Evolutionary conservation across 1,140 invertebrate species (phyloP).

Genomic region (Drosophila pectinifera): DNA sequence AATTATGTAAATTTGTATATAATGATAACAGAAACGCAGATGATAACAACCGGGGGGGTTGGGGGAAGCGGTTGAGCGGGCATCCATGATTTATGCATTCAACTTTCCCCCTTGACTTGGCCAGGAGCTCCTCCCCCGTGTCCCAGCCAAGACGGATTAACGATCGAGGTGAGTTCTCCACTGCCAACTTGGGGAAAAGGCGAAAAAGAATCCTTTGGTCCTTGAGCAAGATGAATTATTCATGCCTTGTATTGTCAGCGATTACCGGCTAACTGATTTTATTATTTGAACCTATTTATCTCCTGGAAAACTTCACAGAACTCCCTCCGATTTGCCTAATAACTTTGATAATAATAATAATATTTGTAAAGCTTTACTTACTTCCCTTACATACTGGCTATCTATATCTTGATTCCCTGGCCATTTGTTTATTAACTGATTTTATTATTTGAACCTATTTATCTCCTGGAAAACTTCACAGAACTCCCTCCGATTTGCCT

Average conservation of each 20-base stretch:
- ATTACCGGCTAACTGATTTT: slow-evolving; percentile 2
- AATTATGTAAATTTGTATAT: slow-evolving; percentile 80
- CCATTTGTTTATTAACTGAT: too few species aligned
- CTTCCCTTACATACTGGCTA: too few species aligned
- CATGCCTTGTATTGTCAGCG: not conserved
- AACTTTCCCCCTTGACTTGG: slow-evolving; percentile 23
- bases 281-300: too few species aligned
- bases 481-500: too few species aligned
- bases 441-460: too few species aligned
- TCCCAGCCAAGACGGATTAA: slow-evolving; percentile 34
- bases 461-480: too few species aligned
- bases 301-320: too few species aligned
- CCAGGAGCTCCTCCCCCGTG: not conserved
- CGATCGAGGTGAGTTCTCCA: slow-evolving; percentile 1
- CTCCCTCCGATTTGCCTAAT: too few species aligned
- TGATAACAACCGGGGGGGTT: slow-evolving; percentile 14
- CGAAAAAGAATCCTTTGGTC: not conserved
- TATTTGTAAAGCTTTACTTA: too few species aligned
- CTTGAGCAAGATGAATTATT: slow-evolving; percentile 6
- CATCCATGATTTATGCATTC: slow-evolving; percentile 39
- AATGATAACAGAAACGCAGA: slow-evolving; percentile 64
- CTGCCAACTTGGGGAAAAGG: not conserved
- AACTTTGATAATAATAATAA: too few species aligned
- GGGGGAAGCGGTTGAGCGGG: slow-evolving; percentile 20
- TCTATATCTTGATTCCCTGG: too few species aligned